Evolutionary conservation across 2,113 vertebrate genomes (phyloP), one percentile per base, ranked within the genome.

Genomic region (Eulacestoma nigropectus): DNA sequence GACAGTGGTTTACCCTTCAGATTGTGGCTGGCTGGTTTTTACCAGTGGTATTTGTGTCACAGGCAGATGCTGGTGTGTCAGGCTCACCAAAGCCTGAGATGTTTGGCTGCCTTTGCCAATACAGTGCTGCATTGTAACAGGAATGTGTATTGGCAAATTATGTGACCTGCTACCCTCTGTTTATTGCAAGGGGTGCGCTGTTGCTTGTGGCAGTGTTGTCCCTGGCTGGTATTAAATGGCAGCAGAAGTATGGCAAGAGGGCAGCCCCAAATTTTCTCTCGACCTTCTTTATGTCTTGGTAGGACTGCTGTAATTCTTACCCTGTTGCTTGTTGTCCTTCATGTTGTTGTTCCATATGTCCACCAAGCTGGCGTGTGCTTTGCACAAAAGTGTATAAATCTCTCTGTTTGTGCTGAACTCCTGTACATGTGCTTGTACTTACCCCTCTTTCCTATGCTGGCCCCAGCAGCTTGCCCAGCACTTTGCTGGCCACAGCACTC

Each of bases 161-260:
- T 33, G 47, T 42, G 60, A 81, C 2, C 7, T 57, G 77, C 82
- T 89, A 27, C 75, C 69, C 65, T 87, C 69, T 90, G 72, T 80
- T 93, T 76, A 72, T 72, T 75, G 82, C 88, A 85, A 95, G 85
- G 73, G 73, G 68, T 84, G 84, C 0, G 1, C 92, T 87, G 88
- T 75, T 0, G 3, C 78, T 84, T 70, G 75, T 92, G 91, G 70
- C 78, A 90, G 29, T 68, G 30, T 74, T 91, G 76, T 59, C 86
- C 83, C 91, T 93, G 86, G 70, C 94, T 95, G 89, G 44, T 53
- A 72, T 78, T 90, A 91, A 93, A 77, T 84, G 69, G 56, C 84
- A 93, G 80, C 64, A 81, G 77, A 55, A 95, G 30, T 79, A 26
- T 68, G 85, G 75, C 52, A 82, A 82, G 70, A 72, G 85, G 75